A percentile compares a stretch with the other conserved stretches of the same genome.
These are phyloP conservation scores for Maniola jurtina DNA, from an alignment of 1,140 invertebrate species.

Conservation along the genomic window DNA sequence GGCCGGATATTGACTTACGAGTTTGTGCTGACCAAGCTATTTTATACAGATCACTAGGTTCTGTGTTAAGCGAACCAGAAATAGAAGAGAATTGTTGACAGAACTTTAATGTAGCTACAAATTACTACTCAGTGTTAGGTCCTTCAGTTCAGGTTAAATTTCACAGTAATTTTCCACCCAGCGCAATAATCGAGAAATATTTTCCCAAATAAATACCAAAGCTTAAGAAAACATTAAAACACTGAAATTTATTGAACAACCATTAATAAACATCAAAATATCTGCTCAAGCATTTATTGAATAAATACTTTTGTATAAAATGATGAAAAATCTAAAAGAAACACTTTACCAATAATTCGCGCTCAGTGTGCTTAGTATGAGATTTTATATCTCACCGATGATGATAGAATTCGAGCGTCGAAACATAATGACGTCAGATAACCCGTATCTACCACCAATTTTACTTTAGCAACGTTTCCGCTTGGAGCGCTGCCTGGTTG, in stretches of 20 bases:
- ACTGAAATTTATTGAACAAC: constrained; percentile 16
- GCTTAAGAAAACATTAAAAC: neutral
- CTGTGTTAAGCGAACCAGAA: neutral
- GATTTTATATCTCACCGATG: too few relatives aligned
- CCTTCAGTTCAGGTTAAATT: too few relatives aligned
- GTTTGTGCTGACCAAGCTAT: constrained; percentile 22
- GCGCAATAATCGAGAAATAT: too few relatives aligned
- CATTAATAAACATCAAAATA: constrained; percentile 8
- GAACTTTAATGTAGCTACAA: too few relatives aligned
- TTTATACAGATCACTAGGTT: neutral
- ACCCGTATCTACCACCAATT: too few relatives aligned
- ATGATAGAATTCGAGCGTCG: too few relatives aligned
- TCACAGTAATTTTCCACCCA: neutral
- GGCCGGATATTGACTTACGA: constrained; percentile 43
- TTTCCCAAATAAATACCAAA: neutral
- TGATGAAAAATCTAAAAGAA: constrained; percentile 23
- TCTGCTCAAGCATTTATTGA: constrained; percentile 21
- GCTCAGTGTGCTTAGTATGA: neutral
- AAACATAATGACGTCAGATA: too few relatives aligned
- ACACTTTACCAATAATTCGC: constrained; percentile 16
- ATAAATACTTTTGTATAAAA: constrained; percentile 4
- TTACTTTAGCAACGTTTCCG: too few relatives aligned
- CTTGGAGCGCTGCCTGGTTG: too few relatives aligned
- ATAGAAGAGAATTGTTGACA: too few relatives aligned
- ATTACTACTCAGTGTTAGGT: too few relatives aligned